These are phyloP conservation scores for Ariolimax columbianus DNA, from an alignment of 2,888 invertebrate genomes.

Conservation along the genomic window DNA sequence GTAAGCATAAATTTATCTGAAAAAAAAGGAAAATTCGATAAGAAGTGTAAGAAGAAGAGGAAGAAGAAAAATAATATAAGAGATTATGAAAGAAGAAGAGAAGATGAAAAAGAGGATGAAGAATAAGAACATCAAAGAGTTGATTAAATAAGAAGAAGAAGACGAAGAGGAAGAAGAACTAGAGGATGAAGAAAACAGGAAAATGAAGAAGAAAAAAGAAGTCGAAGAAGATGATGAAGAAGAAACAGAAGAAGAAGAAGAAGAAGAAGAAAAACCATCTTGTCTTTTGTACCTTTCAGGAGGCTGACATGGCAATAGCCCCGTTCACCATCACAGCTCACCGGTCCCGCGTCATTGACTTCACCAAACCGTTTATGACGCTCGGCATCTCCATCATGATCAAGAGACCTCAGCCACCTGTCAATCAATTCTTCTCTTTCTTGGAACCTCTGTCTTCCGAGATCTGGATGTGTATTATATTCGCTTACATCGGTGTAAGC, in stretches of 20 bases:
- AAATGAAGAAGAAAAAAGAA: too few species aligned
- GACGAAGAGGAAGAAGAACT: too few species aligned
- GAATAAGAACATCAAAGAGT: too few species aligned
- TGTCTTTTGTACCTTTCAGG: slow-evolving; percentile 76
- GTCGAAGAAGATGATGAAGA: background rate
- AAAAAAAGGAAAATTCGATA: too few species aligned
- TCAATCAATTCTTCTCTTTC: slow-evolving; percentile 97
- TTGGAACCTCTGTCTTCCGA: slow-evolving; percentile 95
- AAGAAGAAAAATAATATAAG: too few species aligned
- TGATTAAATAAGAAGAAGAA: too few species aligned
- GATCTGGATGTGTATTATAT: slow-evolving; percentile 94
- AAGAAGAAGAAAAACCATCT: too few species aligned
- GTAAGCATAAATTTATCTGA: too few species aligned
- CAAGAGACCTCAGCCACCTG: slow-evolving; percentile 92
- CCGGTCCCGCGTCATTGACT: slow-evolving; percentile 95
- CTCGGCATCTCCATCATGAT: slow-evolving; percentile 97
- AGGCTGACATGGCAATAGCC: slow-evolving; percentile 96
- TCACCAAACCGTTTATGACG: slow-evolving; percentile 98
- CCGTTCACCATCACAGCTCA: slow-evolving; percentile 95
- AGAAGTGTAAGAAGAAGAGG: too few species aligned
- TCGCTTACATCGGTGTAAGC: slow-evolving; percentile 97
- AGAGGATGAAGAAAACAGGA: too few species aligned
- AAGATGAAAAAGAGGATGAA: too few species aligned
- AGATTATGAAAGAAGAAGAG: too few species aligned
- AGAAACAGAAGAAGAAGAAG: background rate